Conservation (phyloP, 1,140 invertebrate genomes). For the Araneus ventricosus region DNA sequence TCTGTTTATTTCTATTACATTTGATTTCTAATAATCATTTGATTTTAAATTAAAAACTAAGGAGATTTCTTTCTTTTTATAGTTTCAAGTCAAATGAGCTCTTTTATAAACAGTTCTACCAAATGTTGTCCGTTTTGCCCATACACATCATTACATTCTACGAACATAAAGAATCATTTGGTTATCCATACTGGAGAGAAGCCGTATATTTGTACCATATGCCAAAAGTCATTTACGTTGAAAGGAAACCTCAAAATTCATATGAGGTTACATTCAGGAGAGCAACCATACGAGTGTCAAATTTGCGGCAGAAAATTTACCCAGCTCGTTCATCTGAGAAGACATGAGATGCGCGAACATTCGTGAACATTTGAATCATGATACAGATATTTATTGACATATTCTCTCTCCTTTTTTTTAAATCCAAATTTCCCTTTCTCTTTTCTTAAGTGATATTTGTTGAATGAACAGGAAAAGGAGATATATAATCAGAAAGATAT, state of each 20-base stretch:
- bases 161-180: background rate
- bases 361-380: background rate
- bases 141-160: background rate
- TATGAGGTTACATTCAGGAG: conserved; percentile 77
- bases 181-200: background rate
- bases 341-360: background rate
- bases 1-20: background rate
- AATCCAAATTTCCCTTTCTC: no score
- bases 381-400: no score
- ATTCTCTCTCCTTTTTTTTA: no score
- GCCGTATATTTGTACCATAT: background rate
- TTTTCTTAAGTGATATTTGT: no score
- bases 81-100: background rate
- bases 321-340: conserved; percentile 49
- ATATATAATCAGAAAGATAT: no score
- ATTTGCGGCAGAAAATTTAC: conserved; percentile 82
- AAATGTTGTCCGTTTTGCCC: background rate
- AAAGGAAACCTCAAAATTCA: conserved; percentile 63
- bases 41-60: background rate
- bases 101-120: background rate
- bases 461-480: no score
- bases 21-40: background rate
- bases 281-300: conserved; percentile 80
- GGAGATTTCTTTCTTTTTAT: background rate
- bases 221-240: background rate